phyloP scores from a whole-genome alignment of 2,113 vertebrate genomes.

The Arvicanthis niloticus region DNA sequence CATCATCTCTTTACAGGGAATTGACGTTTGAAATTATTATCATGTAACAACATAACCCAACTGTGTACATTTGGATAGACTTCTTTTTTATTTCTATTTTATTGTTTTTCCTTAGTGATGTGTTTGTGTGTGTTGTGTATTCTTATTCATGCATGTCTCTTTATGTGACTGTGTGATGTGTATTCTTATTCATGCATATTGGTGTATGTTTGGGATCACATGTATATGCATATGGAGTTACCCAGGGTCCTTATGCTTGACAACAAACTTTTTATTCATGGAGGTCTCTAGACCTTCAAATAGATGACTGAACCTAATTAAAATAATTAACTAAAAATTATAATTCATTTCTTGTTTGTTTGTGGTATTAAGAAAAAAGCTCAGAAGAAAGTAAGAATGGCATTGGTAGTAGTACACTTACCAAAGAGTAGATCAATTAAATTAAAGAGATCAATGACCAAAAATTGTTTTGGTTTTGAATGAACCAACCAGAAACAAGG shows the following conservation, averaged over 20 bases:
- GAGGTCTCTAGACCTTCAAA: not conserved
- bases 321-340: not conserved
- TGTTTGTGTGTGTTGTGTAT: not conserved
- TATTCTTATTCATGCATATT: not conserved
- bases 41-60: not conserved
- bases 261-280: not conserved
- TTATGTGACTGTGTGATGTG: not conserved
- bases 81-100: not conserved
- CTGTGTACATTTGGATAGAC: not conserved
- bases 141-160: too few relatives aligned
- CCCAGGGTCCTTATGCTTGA: not conserved
- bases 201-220: not conserved
- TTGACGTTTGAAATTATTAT: not conserved
- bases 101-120: not conserved
- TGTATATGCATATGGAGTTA: too few relatives aligned
- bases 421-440: not conserved
- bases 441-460: not conserved
- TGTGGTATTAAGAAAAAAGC: not conserved
- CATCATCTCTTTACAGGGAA: not conserved
- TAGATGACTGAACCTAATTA: not conserved
- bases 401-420: not conserved
- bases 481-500: not conserved
- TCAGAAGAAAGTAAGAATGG: not conserved
- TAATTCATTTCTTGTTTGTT: not conserved
- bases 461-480: not conserved